These are phyloP conservation scores for Cyrtorhinus lividipennis DNA, from an alignment of 1,140 invertebrate species.

Conservation along the genomic window DNA sequence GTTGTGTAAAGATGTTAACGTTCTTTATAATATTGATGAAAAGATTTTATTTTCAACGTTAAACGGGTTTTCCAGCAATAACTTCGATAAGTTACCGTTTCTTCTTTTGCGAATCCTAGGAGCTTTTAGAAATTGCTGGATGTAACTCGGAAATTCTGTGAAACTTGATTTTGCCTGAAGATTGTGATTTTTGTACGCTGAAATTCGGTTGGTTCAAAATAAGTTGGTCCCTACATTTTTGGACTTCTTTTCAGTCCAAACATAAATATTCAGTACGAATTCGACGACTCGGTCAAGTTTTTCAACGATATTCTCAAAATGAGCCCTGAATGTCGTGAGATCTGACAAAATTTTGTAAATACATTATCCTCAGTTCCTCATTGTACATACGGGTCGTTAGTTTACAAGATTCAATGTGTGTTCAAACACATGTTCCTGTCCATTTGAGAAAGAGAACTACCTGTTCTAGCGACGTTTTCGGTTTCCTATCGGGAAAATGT, in stretches of 20 bases:
- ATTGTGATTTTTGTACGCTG: neutral
- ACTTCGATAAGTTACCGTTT: neutral
- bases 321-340: no score
- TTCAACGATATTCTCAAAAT: no score
- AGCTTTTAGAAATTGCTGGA: neutral
- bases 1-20: slow-evolving; percentile 2
- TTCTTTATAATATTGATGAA: neutral
- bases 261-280: neutral
- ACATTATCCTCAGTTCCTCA: neutral
- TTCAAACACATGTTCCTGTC: neutral
- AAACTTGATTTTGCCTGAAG: neutral
- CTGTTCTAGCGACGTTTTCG: neutral
- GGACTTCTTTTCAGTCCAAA: neutral
- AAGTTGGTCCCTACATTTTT: neutral
- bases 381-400: neutral
- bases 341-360: no score
- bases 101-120: neutral
- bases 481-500: no score
- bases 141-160: neutral
- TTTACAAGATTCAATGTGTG: no score
- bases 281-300: no score
- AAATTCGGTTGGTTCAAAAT: neutral
- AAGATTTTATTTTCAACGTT: slow-evolving; percentile 7
- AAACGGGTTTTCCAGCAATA: neutral
- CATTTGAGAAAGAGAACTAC: neutral